These are phyloP conservation scores for Caenorhabditis sp. DNA, from an alignment of 2,888 invertebrate species.

Conservation along the genomic window DNA sequence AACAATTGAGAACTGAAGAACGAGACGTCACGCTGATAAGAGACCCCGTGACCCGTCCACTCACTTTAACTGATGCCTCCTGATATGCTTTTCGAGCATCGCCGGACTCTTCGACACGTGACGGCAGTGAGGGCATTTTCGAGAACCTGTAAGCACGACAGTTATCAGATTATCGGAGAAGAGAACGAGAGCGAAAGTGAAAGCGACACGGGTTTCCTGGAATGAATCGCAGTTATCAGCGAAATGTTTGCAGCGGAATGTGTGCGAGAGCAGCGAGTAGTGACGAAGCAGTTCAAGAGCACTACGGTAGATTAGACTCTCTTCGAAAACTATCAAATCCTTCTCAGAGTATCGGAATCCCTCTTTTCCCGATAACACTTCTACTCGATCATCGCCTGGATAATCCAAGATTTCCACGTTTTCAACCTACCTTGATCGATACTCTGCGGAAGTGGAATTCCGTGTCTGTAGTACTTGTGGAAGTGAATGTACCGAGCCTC, in stretches of 20 bases:
- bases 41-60: constrained; percentile 38
- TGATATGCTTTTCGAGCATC: constrained; percentile 79
- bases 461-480: constrained; percentile 79
- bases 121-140: constrained; percentile 77
- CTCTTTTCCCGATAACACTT: background rate
- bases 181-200: background rate
- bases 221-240: constrained; percentile 17
- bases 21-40: constrained; percentile 29
- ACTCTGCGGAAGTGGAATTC: constrained; percentile 74
- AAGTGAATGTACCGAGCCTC: constrained; percentile 78
- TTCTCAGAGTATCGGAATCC: constrained; percentile 2
- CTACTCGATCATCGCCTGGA: background rate
- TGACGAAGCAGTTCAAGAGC: constrained; percentile 19
- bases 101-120: constrained; percentile 78
- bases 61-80: constrained; percentile 65
- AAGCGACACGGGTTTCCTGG: constrained; percentile 17
- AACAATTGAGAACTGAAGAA: background rate
- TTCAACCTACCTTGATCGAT: constrained; percentile 75
- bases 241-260: constrained; percentile 24
- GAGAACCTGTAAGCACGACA: constrained; percentile 70
- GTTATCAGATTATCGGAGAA: constrained; percentile 25
- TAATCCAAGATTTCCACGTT: background rate
- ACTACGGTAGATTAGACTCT: no score
- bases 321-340: no score
- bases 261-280: constrained; percentile 22